phyloP scores from a whole-genome alignment of 2,888 invertebrate genomes.

The Drosophila paucipuncta region DNA sequence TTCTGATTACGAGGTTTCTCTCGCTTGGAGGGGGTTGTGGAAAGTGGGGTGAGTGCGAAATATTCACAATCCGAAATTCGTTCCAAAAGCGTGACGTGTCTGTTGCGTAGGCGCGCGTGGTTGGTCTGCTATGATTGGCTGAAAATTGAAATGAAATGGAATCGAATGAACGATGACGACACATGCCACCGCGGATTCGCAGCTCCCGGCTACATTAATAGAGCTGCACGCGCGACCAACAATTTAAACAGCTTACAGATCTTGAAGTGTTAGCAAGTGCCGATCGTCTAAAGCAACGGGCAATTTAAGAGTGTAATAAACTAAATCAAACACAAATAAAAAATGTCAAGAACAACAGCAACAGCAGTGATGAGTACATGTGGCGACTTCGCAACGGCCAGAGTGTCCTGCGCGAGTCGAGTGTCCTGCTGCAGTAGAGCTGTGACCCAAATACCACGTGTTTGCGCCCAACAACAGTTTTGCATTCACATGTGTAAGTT shows the following conservation, averaged over 20 bases:
- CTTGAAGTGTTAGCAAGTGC: slow-evolving; percentile 55
- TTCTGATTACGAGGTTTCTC: too few species aligned
- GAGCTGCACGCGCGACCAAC: slow-evolving; percentile 26
- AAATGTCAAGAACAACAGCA: not conserved
- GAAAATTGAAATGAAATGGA: too few species aligned
- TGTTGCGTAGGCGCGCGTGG: too few species aligned
- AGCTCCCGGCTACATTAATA: slow-evolving; percentile 18
- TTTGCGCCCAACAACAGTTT: slow-evolving; percentile 1
- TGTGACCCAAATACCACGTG: not conserved
- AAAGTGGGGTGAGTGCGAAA: too few species aligned
- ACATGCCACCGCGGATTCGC: not conserved
- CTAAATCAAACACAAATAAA: too few species aligned
- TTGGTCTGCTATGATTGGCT: too few species aligned
- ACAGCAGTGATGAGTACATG: slow-evolving; percentile 25
- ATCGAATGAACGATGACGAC: slow-evolving; percentile 16
- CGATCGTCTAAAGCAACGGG: not conserved
- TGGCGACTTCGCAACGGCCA: slow-evolving; percentile 31
- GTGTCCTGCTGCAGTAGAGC: slow-evolving; percentile 9
- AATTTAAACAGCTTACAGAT: slow-evolving; percentile 52
- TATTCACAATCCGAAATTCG: too few species aligned
- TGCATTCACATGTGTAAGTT: slow-evolving; percentile 29
- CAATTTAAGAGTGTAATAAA: slow-evolving; percentile 7
- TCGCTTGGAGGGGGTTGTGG: too few species aligned
- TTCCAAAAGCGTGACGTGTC: too few species aligned
- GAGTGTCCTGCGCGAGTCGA: not conserved